Percentiles rank a stretch among this genome's conserved stretches.
These are phyloP conservation scores for Epiperipatus broadwayi DNA, from an alignment of 2,888 invertebrate genomes.

Conservation along the genomic window DNA sequence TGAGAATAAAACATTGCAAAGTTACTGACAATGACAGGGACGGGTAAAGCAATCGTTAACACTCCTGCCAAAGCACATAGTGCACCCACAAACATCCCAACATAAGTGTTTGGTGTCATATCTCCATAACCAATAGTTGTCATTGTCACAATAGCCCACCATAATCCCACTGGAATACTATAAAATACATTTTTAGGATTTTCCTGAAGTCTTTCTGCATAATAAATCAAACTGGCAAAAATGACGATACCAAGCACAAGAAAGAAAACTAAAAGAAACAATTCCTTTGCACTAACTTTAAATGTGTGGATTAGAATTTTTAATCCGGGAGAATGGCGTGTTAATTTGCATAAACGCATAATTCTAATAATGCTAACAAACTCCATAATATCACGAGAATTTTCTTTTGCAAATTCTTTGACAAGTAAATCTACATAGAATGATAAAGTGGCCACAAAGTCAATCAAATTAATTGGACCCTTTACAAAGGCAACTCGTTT, in stretches of 20 bases:
- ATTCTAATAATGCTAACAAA: slow-evolving; percentile 89
- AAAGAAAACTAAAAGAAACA: slow-evolving; percentile 82
- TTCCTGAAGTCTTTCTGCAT: slow-evolving; percentile 80
- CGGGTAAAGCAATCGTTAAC: slow-evolving; percentile 45
- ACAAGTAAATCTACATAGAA: slow-evolving; percentile 72
- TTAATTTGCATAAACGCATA: slow-evolving; percentile 74
- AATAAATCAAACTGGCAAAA: slow-evolving; percentile 83
- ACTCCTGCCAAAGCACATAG: slow-evolving; percentile 79
- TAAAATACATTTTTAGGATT: slow-evolving; percentile 88
- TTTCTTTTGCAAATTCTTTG: slow-evolving; percentile 21
- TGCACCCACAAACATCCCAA: slow-evolving; percentile 81
- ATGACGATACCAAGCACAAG: slow-evolving; percentile 83
- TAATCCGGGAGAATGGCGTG: slow-evolving; percentile 76
- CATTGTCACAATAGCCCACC: slow-evolving; percentile 96
- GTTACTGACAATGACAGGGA: slow-evolving; percentile 78
- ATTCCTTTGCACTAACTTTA: slow-evolving; percentile 71
- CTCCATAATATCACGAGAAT: slow-evolving; percentile 63
- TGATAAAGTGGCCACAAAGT: slow-evolving; percentile 75
- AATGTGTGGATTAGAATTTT: slow-evolving; percentile 92
- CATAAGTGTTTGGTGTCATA: slow-evolving; percentile 69
- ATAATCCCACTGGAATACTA: slow-evolving; percentile 74
- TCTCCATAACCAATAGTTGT: slow-evolving; percentile 86
- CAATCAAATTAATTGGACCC: slow-evolving; percentile 82
- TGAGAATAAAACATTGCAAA: slow-evolving; percentile 95
- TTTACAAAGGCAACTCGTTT: slow-evolving; percentile 60